Evolutionary conservation across 2,797 vertebrate species (phyloP).

Genomic region (Sebastes hubbsi): DNA sequence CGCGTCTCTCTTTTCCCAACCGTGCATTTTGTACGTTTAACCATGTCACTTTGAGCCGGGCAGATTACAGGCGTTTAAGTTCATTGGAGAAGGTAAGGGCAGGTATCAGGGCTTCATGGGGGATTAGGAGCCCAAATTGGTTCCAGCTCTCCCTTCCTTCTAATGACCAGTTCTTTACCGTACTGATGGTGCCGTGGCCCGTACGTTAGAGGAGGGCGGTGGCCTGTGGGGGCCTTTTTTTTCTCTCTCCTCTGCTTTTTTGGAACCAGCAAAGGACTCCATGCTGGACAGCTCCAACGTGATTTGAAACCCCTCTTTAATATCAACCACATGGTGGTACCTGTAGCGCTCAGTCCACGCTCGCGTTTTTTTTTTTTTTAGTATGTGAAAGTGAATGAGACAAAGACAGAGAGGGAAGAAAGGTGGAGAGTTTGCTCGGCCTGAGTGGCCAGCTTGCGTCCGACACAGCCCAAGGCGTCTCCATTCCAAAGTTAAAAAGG

Average conservation of each 20-base stretch:
- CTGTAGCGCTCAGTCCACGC: conserved; percentile 74
- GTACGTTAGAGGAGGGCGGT: conserved; percentile 53
- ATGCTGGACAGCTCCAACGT: conserved; percentile 78
- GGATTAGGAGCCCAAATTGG: conserved; percentile 96
- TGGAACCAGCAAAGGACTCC: conserved; percentile 58
- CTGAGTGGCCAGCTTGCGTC: conserved; percentile 79
- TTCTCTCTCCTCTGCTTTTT: conserved; percentile 32
- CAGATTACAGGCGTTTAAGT: conserved; percentile 92
- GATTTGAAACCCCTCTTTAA: conserved; percentile 86
- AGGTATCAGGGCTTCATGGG: conserved; percentile 91
- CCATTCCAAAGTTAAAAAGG: conserved; percentile 83
- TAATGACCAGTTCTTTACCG: conserved; percentile 87
- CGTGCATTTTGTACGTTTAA: conserved; percentile 80
- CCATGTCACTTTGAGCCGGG: conserved; percentile 80
- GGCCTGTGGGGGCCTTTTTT: conserved; percentile 8
- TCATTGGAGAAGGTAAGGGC: conserved; percentile 91
- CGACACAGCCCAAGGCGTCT: conserved; percentile 74
- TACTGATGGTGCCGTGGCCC: conserved; percentile 70
- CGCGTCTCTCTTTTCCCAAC: conserved; percentile 73
- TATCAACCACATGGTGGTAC: conserved; percentile 96
- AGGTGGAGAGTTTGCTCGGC: conserved; percentile 11
- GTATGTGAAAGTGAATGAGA: conserved; percentile 61
- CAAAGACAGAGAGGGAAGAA: conserved; percentile 1
- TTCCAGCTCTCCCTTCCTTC: conserved; percentile 90
- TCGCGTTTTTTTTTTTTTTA: conserved; percentile 21